Conservation (phyloP, 1,140 invertebrate species). For the Plectus sambesii region DNA sequence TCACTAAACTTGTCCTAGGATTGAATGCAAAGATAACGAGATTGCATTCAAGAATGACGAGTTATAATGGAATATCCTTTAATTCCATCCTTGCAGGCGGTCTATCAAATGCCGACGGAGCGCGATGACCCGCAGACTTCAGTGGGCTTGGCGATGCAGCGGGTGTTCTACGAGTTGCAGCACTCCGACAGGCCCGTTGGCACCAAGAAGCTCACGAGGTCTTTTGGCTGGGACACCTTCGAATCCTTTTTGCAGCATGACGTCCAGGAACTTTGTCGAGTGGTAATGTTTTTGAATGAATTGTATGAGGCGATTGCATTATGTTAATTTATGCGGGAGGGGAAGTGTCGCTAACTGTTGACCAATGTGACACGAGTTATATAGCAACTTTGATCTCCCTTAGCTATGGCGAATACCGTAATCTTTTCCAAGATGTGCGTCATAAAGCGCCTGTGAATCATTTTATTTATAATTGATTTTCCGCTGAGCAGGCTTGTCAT, state of each 20-base stretch:
- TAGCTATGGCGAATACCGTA: too few species aligned
- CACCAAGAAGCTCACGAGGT: constrained; percentile 97
- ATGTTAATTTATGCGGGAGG: too few species aligned
- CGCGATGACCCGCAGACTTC: constrained; percentile 90
- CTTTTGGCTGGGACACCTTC: constrained; percentile 98
- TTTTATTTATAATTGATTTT: too few species aligned
- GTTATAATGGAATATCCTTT: constrained; percentile 2
- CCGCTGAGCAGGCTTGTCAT: too few species aligned
- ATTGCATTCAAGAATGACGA: too few species aligned
- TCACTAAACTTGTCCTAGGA: background rate
- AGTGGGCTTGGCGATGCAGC: constrained; percentile 88
- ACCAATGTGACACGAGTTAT: too few species aligned
- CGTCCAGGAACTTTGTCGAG: constrained; percentile 64
- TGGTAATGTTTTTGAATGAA: constrained; percentile 49
- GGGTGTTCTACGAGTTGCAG: constrained; percentile 96
- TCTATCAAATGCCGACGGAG: constrained; percentile 98
- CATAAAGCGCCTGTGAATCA: too few species aligned
- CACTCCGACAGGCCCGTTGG: constrained; percentile 96
- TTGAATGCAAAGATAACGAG: too few species aligned
- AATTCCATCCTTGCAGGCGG: constrained; percentile 59
- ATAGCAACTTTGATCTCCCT: background rate
- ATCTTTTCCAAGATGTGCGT: too few species aligned
- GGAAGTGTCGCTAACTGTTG: too few species aligned
- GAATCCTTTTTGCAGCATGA: constrained; percentile 99
- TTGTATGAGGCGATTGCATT: too few species aligned